These are phyloP conservation scores for Sebastes miniatus DNA, from an alignment of 2,797 vertebrate genomes.

Conservation along the genomic window DNA sequence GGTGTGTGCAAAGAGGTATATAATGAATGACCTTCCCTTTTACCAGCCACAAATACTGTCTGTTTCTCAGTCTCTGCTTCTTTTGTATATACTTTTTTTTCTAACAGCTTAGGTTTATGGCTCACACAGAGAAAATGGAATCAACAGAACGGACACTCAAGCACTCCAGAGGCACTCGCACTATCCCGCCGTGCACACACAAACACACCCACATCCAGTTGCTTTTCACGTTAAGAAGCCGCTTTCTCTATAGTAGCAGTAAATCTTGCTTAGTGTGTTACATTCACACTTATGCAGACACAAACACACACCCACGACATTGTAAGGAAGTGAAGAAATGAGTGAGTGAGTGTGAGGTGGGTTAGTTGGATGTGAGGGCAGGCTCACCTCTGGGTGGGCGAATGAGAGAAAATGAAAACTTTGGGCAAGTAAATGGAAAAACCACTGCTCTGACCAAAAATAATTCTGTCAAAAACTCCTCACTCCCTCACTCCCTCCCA, in stretches of 20 bases:
- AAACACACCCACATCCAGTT: constrained; percentile 28
- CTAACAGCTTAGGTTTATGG: neutral
- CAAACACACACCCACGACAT: constrained; percentile 24
- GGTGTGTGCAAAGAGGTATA: constrained; percentile 1
- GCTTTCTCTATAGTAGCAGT: constrained; percentile 19
- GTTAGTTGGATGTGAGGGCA: constrained; percentile 10
- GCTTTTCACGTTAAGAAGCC: constrained; percentile 35
- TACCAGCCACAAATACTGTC: neutral
- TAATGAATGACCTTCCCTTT: neutral
- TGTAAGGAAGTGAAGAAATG: constrained; percentile 10
- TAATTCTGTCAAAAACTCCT: constrained; percentile 46
- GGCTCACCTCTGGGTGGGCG: constrained; percentile 51
- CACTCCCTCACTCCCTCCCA: constrained; percentile 19
- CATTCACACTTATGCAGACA: constrained; percentile 43
- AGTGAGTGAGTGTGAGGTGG: neutral
- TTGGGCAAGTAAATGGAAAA: constrained; percentile 24
- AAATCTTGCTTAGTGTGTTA: constrained; percentile 32
- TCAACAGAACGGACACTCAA: constrained; percentile 30
- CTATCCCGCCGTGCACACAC: constrained; percentile 1
- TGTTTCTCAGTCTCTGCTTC: neutral
- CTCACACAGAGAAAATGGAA: constrained; percentile 45
- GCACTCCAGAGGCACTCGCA: constrained; percentile 2
- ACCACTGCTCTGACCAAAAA: constrained; percentile 38
- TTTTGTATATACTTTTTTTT: neutral
- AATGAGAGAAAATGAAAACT: constrained; percentile 31